Conservation (phyloP, 2,797 vertebrate species). For the Numenius phaeopus region DNA sequence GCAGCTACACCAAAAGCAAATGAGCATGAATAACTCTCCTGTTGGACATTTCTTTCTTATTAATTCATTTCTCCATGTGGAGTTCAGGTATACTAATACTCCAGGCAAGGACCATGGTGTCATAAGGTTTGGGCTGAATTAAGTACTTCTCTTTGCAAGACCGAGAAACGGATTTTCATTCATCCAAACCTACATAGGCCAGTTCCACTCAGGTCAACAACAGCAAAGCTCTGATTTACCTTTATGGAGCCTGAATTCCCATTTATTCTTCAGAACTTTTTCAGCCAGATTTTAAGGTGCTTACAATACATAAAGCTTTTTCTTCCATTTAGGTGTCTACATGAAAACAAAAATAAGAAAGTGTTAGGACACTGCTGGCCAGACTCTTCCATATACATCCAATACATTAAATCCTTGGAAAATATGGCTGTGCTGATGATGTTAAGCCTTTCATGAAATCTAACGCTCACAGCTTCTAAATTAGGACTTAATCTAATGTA, state of each 20-base stretch:
- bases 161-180: neutral
- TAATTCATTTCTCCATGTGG: neutral
- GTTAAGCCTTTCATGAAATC: neutral
- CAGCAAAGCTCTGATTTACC: neutral
- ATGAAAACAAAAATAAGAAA: neutral
- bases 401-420: neutral
- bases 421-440: neutral
- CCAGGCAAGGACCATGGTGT: neutral
- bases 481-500: neutral
- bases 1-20: neutral
- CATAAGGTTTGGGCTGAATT: neutral
- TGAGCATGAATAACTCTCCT: neutral
- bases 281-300: neutral
- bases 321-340: neutral
- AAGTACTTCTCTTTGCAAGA: neutral
- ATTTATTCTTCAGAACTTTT: neutral
- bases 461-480: neutral
- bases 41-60: neutral
- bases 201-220: neutral
- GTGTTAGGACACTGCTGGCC: neutral
- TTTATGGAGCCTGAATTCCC: neutral
- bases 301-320: neutral
- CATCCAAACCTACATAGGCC: neutral
- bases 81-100: neutral
- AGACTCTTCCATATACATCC: neutral